Base-by-base conservation (phyloP, 2,113 vertebrate species). In the Syngnathoides biaculeatus region DNA sequence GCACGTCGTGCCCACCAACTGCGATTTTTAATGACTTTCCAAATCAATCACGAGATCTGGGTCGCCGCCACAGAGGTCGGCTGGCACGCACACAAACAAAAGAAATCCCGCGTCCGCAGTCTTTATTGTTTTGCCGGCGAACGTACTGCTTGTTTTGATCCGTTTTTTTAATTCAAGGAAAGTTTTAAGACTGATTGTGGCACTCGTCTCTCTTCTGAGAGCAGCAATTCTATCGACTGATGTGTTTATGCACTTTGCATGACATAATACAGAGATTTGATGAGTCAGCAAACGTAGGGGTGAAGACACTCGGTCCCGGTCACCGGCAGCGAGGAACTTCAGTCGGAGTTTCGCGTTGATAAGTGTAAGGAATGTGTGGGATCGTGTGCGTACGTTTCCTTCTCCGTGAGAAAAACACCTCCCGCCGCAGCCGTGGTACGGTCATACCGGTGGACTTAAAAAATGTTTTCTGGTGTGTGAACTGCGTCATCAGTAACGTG, bases 291-390 rank as follows among this genome's bases (percentile, higher is more conserved):
- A 58, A 72, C 59, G 68, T 74, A 82, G 57, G 65, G 63, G 67
- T 79, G 75, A 76, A 58, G 40, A 72, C 78, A 43, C 72, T 79
- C n/a, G n/a, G n/a, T n/a, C 71, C 71, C 68, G 74, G 82, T 86
- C 81, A 85, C 86, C 86, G 81, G 85, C 84, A 77, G 20, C 81
- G 81, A 71, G 73, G 76, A 66, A 2, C 69, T 74, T 24, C 76
- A 85, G 88, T 89, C 86, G 67, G 72, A 81, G 75, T 80, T 81
- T 86, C 57, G 67, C 48, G 82, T 81, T 71, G 57, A 39, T 75
- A 70, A 80, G 70, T 67, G 81, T 65, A 80, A 59, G 39, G 76
- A 83, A 79, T 82, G 89, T 79, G 73, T 76, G 84, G 61, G 79
- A 84, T 74, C 75, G 13, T 53, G 53, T 63, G 64, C 66, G 9